Evolutionary conservation across 2,888 invertebrate species (phyloP).

Genomic region (Andrena chrysosceles): DNA sequence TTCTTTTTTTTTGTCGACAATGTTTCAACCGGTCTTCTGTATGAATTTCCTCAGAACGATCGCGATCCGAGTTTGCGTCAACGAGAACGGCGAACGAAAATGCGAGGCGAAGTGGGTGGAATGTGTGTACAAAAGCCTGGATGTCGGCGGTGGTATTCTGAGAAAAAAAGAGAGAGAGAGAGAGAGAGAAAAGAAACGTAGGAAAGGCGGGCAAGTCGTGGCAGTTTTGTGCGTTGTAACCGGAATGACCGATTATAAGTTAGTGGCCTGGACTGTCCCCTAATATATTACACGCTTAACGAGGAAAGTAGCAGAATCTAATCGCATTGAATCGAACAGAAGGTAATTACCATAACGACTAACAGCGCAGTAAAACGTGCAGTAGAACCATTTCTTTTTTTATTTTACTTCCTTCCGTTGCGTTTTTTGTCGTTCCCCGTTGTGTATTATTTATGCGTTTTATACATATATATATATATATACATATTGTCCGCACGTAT

Average conservation of each 20-base stretch:
- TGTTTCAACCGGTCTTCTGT: no score
- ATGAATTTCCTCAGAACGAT: no score
- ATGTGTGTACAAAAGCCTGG: slow-evolving; percentile 14
- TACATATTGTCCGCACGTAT: slow-evolving; percentile 48
- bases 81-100: neutral
- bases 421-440: slow-evolving; percentile 56
- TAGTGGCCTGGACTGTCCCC: slow-evolving; percentile 41
- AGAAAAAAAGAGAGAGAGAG: neutral
- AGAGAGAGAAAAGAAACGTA: neutral
- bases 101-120: neutral
- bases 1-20: neutral
- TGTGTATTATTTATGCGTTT: slow-evolving; percentile 15
- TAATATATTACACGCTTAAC: slow-evolving; percentile 46
- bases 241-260: slow-evolving; percentile 11
- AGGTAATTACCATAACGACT: slow-evolving; percentile 81
- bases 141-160: neutral
- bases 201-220: neutral
- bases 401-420: slow-evolving; percentile 66
- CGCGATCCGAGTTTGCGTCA: no score
- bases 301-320: slow-evolving; percentile 54
- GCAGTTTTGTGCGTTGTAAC: slow-evolving; percentile 26
- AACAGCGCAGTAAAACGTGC: slow-evolving; percentile 63
- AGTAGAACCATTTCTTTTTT: slow-evolving; percentile 59
- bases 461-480: slow-evolving; percentile 19
- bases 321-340: slow-evolving; percentile 75